Evolutionary conservation across 2,113 vertebrate genomes (phyloP).

Genomic region (Rhabdornis inornatus): DNA sequence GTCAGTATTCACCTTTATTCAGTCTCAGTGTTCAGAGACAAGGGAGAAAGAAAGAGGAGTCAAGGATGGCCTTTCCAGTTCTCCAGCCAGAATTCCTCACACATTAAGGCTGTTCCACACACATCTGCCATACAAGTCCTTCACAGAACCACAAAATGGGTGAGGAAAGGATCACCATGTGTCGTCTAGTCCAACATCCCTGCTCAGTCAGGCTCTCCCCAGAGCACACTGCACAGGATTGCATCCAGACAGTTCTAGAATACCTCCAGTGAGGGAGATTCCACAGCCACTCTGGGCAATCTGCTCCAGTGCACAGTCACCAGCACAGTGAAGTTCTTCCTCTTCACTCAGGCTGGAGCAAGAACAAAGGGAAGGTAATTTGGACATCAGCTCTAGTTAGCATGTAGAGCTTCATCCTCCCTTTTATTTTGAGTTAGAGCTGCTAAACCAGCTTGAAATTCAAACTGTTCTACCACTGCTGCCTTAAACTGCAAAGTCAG

Average conservation of each 20-base stretch:
- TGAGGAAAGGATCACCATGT: background rate
- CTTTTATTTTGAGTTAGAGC: background rate
- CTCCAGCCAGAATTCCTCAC: background rate
- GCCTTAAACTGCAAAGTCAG: fast-evolving
- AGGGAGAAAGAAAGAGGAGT: background rate
- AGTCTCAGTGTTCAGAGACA: background rate
- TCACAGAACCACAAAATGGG: background rate
- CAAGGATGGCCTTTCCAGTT: background rate
- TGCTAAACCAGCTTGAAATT: background rate
- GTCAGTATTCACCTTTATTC: background rate
- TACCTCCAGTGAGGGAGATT: background rate
- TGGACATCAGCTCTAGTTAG: background rate
- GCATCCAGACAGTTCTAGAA: background rate
- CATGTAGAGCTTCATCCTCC: background rate
- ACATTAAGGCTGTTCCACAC: background rate
- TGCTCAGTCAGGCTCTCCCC: background rate
- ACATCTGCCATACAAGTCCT: background rate
- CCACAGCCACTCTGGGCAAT: background rate
- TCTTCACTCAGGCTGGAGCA: background rate
- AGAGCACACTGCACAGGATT: background rate
- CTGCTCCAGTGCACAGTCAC: background rate
- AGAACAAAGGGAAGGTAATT: background rate
- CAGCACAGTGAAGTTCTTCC: background rate
- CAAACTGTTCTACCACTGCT: background rate
- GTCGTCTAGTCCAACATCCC: background rate